Base-by-base conservation (phyloP, 2,113 vertebrate genomes). In the Atherinomorus stipes region DNA sequence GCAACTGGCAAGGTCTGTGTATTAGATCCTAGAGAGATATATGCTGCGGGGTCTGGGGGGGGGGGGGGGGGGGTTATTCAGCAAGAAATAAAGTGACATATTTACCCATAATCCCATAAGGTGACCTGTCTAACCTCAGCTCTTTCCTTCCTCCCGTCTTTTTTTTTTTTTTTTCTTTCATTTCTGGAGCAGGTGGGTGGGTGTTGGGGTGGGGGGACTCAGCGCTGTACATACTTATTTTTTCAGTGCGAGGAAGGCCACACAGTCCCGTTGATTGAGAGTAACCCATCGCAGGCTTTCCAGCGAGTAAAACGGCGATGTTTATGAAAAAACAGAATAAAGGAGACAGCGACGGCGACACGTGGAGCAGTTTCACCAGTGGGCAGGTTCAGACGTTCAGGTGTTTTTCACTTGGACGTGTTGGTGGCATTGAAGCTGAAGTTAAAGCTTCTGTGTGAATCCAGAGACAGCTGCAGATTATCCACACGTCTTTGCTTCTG, bases 221-320 rank as follows among this genome's bases (percentile, higher is more conserved):
- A 74, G 86, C 76, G 90, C 92, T 94, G 94, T 94, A 93, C 83
- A 93, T 94, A 93, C 86, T 93, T 93, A 74, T 93, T 93, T 88
- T 92, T 90, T 77, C 89, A 92, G 81, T 90, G 88, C 88, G 65
- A 81, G 31, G 38, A 74, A 62, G 19, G 64, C 83, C 78, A 85
- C 68, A 60, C 25, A 65, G 69, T 65, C 62, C 67, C 71, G 45
- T 45, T 50, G 31, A 28, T 63, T 26, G 38, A 72, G 71, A 78
- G 57, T 45, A 71, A 82, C 58, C 23, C 34, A 67, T 65, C 6
- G 26, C 50, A 77, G 84, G 70, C 78, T 80, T 85, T 74, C 63
- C 72, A 70, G 82, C 71, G 76, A 71, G 67, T 49, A 59, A 71
- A 73, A 22, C 60, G 73, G 64, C n/a, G 61, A 64, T 44, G 44